These are phyloP conservation scores for Euplexia lucipara DNA, from an alignment of 2,888 invertebrate genomes.

Conservation along the genomic window DNA sequence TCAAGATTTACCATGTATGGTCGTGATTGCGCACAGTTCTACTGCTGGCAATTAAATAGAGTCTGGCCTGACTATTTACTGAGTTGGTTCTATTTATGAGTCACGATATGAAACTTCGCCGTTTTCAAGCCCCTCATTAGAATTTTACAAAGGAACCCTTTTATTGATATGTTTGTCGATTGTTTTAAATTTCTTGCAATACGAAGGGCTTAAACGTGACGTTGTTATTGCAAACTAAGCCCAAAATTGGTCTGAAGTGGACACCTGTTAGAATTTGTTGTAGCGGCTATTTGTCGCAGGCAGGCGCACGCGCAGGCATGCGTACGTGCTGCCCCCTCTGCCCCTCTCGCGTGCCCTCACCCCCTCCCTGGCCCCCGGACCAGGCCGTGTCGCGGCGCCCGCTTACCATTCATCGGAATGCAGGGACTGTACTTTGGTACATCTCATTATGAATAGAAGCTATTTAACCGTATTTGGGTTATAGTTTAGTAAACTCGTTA, in stretches of 20 bases:
- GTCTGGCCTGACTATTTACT: slow-evolving; percentile 3
- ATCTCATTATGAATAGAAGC: slow-evolving; percentile 81
- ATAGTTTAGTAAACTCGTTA: slow-evolving; percentile 58
- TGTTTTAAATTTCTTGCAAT: slow-evolving; percentile 50
- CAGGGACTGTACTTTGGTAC: slow-evolving; percentile 82
- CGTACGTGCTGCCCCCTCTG: slow-evolving; percentile 70
- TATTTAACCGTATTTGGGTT: slow-evolving; percentile 78
- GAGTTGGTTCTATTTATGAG: not conserved
- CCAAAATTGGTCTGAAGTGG: slow-evolving; percentile 77
- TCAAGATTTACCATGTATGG: slow-evolving; percentile 59
- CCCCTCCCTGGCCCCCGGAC: slow-evolving; percentile 54
- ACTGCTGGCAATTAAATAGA: slow-evolving; percentile 14
- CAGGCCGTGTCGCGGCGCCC: slow-evolving; percentile 66
- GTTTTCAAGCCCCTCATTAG: not conserved
- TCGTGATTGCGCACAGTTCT: slow-evolving; percentile 33
- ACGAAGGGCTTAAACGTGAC: slow-evolving; percentile 56
- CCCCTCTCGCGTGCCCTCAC: slow-evolving; percentile 40
- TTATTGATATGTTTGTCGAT: slow-evolving; percentile 8
- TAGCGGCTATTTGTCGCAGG: slow-evolving; percentile 79
- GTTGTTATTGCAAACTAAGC: slow-evolving; percentile 60
- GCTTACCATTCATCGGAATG: slow-evolving; percentile 86
- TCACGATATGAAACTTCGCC: not conserved
- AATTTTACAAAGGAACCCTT: not conserved
- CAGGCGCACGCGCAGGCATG: slow-evolving; percentile 87
- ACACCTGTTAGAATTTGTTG: slow-evolving; percentile 85